These are phyloP conservation scores for Ectropis crepuscularia DNA, from an alignment of 2,888 invertebrate species.

Conservation along the genomic window DNA sequence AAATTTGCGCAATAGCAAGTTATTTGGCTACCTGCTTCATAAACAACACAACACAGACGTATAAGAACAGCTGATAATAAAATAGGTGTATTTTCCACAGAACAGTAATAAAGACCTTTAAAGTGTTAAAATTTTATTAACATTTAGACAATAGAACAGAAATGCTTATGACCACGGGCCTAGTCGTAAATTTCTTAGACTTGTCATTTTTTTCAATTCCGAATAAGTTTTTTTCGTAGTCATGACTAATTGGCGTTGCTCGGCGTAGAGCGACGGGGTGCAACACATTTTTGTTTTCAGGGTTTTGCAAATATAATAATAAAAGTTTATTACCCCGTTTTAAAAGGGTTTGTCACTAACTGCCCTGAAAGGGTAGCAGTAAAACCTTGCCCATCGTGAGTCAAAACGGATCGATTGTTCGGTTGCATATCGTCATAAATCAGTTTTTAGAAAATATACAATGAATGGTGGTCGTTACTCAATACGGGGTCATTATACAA, in stretches of 20 bases:
- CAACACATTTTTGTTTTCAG: conserved; percentile 65
- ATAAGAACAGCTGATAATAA: conserved; percentile 44
- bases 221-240: conserved; percentile 68
- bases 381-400: conserved; percentile 70
- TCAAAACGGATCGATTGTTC: conserved; percentile 78
- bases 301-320: conserved; percentile 83
- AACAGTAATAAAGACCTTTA: conserved; percentile 64
- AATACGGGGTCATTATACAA: conserved; percentile 83
- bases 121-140: conserved; percentile 78
- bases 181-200: conserved; percentile 72
- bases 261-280: conserved; percentile 70
- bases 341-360: conserved; percentile 78
- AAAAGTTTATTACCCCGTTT: conserved; percentile 82
- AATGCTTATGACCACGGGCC: conserved; percentile 63
- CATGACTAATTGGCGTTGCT: conserved; percentile 78
- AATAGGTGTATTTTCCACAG: conserved; percentile 53
- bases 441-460: conserved; percentile 71
- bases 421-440: conserved; percentile 81
- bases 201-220: conserved; percentile 68
- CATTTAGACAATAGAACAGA: conserved; percentile 70
- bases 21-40: conserved; percentile 49
- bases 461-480: conserved; percentile 75
- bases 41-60: conserved; percentile 43
- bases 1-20: conserved; percentile 42
- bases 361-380: conserved; percentile 76